Evolutionary conservation across 2,888 invertebrate genomes (phyloP), one percentile per base, ranked within the genome.

Genomic region (Neoitamus cyanurus): DNA sequence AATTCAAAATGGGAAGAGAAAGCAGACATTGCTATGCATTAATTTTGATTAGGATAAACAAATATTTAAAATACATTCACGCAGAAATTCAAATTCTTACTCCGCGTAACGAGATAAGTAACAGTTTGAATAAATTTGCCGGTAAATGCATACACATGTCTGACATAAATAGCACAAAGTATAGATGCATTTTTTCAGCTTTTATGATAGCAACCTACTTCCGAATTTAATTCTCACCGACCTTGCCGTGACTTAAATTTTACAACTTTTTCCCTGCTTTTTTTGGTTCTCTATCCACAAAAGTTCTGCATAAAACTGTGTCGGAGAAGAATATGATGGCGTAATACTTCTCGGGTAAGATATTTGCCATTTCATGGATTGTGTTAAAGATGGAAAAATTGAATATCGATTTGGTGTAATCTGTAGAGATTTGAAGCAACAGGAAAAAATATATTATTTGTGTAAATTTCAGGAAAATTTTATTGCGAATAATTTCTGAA

Each of bases 401-500:
- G 70, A 80, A 34, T 68, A 80, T 80, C 48, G 80, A 80, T 48
- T 80, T 68, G 80, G 58, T 80, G 48, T 80, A 80, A 80, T 68
- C 48, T 78, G 34, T 58, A 58, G 31, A 80, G 80, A 80, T 58
- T n/a, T 34, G 80, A 58, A 68, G 28, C 46, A 42, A 37, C 48
- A 58, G 68, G 34, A 80, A 46, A 42, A 80, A 80, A 80, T 80
- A 80, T 80, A 80, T 80, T 80, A 80, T 80, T 80, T 80, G 80
- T 80, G 80, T 80, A 80, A 80, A 80, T 80, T 80, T 80, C 80
- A 80, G 58, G 20, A 80, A 68, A 20, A 58, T 68, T 80, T 80
- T 80, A 58, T 80, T 80, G 2, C n/a, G 28, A 58, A 80, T 34
- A 31, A 30, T 25, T 69, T 30, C 13, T 42, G 5, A 42, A 42